phyloP scores from a whole-genome alignment of 92 coral and sea anemone genomes.

The Diadumene lineata region DNA sequence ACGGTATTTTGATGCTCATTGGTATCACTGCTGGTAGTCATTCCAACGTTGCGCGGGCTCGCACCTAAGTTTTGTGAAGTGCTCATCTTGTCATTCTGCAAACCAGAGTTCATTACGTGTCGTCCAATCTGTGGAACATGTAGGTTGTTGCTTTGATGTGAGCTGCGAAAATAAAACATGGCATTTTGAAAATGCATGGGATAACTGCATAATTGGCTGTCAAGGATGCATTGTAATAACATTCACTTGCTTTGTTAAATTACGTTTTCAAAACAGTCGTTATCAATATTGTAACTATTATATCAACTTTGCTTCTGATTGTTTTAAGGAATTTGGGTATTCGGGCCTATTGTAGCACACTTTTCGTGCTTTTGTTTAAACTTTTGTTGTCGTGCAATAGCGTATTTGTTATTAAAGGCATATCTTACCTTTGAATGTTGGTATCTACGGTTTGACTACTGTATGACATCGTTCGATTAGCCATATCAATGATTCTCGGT shows the following conservation, averaged over 20 bases:
- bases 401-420: too few species aligned
- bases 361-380: too few species aligned
- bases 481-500: conserved; percentile 38
- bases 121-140: conserved; percentile 14
- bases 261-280: not conserved
- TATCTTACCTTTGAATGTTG: not conserved
- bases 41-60: not conserved
- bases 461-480: conserved; percentile 15
- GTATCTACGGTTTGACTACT: not conserved
- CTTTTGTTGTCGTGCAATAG: too few species aligned
- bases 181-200: not conserved
- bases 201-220: too few species aligned
- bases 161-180: not conserved
- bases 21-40: not conserved
- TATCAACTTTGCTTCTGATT: too few species aligned
- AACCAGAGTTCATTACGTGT: not conserved
- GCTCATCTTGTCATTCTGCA: not conserved
- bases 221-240: too few species aligned
- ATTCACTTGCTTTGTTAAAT: too few species aligned
- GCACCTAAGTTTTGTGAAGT: not conserved
- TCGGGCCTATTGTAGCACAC: too few species aligned
- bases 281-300: not conserved
- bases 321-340: too few species aligned
- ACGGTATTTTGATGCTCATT: not conserved
- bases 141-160: not conserved